Evolutionary conservation across 2,113 vertebrate species (phyloP).

Genomic region (Pterocles orientalis): DNA sequence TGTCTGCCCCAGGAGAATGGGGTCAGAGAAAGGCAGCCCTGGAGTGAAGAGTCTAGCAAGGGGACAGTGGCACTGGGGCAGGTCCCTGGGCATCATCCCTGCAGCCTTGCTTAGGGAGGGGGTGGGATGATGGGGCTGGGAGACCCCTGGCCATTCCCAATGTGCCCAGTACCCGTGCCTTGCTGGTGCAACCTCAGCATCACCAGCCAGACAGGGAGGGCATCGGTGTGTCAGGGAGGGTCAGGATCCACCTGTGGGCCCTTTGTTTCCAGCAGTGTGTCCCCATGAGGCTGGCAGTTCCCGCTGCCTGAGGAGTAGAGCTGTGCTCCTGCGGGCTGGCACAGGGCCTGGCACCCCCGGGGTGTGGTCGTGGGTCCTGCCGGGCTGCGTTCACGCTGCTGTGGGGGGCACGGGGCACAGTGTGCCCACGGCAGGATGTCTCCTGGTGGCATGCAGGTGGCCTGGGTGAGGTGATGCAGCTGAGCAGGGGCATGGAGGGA

Average conservation of each 20-base stretch:
- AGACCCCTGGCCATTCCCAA: neutral
- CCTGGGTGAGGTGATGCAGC: neutral
- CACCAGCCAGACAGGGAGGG: accelerated
- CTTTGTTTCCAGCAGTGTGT: neutral
- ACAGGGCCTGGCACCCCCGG: neutral
- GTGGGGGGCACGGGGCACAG: accelerated
- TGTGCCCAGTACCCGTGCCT: accelerated
- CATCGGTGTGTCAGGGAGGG: neutral
- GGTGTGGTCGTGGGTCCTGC: accelerated
- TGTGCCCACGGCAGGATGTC: accelerated
- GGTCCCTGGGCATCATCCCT: neutral
- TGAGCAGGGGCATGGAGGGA: accelerated
- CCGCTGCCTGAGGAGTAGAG: neutral
- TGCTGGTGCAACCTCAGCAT: neutral
- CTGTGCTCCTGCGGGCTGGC: neutral
- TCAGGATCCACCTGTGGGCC: neutral
- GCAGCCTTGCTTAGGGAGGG: neutral
- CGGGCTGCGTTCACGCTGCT: neutral
- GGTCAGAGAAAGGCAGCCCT: neutral
- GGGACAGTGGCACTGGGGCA: neutral
- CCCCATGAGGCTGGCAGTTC: neutral
- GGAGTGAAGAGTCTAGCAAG: neutral
- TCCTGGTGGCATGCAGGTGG: neutral
- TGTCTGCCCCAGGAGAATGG: conserved; percentile 27
- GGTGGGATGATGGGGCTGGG: neutral